Percentiles rank a stretch among this genome's conserved stretches.
Conservation (phyloP, 2,888 invertebrate species). For the Drosophila anomelani region DNA sequence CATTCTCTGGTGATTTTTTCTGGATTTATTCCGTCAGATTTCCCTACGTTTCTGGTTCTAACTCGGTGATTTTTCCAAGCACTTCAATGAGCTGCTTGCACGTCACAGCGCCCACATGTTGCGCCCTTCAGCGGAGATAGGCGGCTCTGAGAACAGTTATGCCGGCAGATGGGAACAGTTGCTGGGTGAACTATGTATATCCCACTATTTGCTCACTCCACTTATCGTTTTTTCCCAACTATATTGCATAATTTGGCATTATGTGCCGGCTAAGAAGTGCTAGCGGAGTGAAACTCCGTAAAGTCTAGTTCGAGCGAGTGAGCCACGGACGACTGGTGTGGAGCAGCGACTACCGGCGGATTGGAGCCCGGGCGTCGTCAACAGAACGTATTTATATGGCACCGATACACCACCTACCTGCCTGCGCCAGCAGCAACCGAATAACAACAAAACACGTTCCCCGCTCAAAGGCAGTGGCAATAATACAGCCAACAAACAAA, state of each 20-base stretch:
- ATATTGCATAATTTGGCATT: slow-evolving; percentile 65
- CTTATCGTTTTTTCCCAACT: slow-evolving; percentile 12
- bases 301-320: slow-evolving; percentile 18
- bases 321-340: slow-evolving; percentile 59
- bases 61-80: slow-evolving; percentile 51
- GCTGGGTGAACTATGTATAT: not conserved
- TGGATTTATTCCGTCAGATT: not conserved
- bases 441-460: slow-evolving; percentile 51
- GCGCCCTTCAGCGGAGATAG: slow-evolving; percentile 39
- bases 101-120: slow-evolving; percentile 63
- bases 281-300: slow-evolving; percentile 22
- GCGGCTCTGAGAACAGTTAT: slow-evolving; percentile 11
- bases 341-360: slow-evolving; percentile 76
- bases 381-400: slow-evolving; percentile 79
- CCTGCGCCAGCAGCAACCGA: slow-evolving; percentile 58
- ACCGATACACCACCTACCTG: slow-evolving; percentile 21
- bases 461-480: slow-evolving; percentile 30
- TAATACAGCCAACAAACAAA: slow-evolving; percentile 53
- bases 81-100: slow-evolving; percentile 32
- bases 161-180: slow-evolving; percentile 15
- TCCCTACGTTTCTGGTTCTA: not conserved
- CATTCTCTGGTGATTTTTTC: slow-evolving; percentile 7
- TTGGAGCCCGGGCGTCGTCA: slow-evolving; percentile 71
- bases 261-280: slow-evolving; percentile 22
- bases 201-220: slow-evolving; percentile 3